These are phyloP conservation scores for Nyctibius grandis DNA, from an alignment of 2,797 vertebrate species.

Conservation along the genomic window DNA sequence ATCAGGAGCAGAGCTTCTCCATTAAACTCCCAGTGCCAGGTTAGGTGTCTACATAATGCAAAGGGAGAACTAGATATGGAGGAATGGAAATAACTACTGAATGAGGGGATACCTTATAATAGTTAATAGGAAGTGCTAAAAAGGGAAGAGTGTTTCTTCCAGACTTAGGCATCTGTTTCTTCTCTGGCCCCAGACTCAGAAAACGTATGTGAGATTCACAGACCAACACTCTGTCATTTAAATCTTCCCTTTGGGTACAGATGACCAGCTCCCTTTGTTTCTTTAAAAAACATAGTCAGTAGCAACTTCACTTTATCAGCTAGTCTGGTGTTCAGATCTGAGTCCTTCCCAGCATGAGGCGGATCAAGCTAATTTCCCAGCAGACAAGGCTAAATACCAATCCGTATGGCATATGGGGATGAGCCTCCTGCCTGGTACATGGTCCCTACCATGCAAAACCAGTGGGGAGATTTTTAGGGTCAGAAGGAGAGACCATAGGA, in stretches of 20 bases:
- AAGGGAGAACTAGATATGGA: background rate
- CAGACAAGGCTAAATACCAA: background rate
- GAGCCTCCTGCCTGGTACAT: background rate
- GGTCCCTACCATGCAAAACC: background rate
- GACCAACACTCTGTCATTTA: conserved; percentile 1
- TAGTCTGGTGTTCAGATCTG: background rate
- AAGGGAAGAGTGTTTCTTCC: conserved; percentile 4
- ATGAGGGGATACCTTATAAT: background rate
- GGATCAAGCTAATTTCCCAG: background rate
- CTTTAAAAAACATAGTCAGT: background rate
- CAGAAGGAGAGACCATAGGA: background rate
- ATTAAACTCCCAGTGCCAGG: background rate
- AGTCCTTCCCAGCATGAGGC: background rate
- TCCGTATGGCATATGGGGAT: rapidly evolving
- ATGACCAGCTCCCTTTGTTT: conserved; percentile 3
- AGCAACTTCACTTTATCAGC: conserved; percentile 1
- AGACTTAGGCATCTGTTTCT: conserved; percentile 15
- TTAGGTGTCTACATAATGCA: background rate
- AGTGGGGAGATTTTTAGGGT: background rate
- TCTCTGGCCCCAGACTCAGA: background rate
- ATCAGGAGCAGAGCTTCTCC: background rate
- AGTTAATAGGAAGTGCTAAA: background rate
- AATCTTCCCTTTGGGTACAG: background rate
- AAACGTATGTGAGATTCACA: conserved; percentile 18
- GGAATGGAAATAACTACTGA: background rate